Base-by-base conservation (phyloP, 1,140 invertebrate species). In the Patella vulgata region DNA sequence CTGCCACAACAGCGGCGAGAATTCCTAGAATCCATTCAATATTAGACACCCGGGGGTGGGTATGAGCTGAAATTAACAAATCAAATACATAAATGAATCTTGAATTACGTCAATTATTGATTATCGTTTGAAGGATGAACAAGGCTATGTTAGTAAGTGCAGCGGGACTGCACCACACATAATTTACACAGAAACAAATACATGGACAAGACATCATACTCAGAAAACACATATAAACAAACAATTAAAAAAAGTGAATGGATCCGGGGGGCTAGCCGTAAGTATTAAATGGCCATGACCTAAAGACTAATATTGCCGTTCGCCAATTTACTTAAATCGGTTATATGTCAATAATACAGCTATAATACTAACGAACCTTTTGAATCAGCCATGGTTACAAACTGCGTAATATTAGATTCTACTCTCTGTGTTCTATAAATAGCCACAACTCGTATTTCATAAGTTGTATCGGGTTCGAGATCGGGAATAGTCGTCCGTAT, bases 21-120 rank as follows among this genome's bases (percentile, higher is more conserved):
- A 99, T 94, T 57, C 90, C 93, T 80, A 98, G 94, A 81, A 98
- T 96, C 95, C 95, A 98, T 27, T 93, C 93, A 64, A 94, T 92
- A 56, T 92, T 93, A 0, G 93, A 93, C 56, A 94, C 89, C 81
- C 89, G 40, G 25, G 71, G 68, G 31, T 60, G 66, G 0, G 75
- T 75, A 36, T 71, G 51, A 27, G 73, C 77, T 77, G 66, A 17
- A 73, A 66, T 9, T n/a, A 39, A 8, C 6, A 36, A 36, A 8
- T 8, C 14, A 14, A 36, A 36, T 36, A 8, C 5, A 8, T 5
- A n/a, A n/a, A n/a, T n/a, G n/a, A n/a, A n/a, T n/a, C n/a, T n/a
- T n/a, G n/a, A n/a, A n/a, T n/a, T n/a, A n/a, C n/a, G n/a, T n/a
- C n/a, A n/a, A n/a, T n/a, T n/a, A n/a, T n/a, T n/a, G n/a, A n/a